Evolutionary conservation across 2,888 invertebrate genomes (phyloP), one percentile per base, ranked within the genome.

Genomic region (Phyllotreta striolata): DNA sequence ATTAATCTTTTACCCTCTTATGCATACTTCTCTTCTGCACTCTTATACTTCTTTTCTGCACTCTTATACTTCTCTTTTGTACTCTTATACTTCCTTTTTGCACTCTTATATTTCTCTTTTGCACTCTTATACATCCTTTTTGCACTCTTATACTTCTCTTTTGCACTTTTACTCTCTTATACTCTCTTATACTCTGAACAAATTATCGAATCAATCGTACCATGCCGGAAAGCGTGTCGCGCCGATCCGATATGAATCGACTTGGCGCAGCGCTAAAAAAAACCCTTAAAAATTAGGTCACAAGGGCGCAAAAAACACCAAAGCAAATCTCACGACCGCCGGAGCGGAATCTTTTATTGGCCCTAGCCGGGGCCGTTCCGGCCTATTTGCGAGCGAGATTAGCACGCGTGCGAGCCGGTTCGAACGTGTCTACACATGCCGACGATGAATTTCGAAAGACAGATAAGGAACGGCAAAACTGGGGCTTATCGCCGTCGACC

Each of bases 391-490:
- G n/a, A 44, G 44, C 39, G 60, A 66, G 60, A 63, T 54, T 60
- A 54, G 44, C 52, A 60, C 59, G 62, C 64, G 66, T 70, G 66
- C 67, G 66, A 70, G 63, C 63, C 61, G 34, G 64, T 68, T 63
- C 56, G 69, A 68, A 72, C 71, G 70, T 71, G 72, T 69, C 73
- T 54, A 55, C 62, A 71, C 72, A 73, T 73, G 66, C 68, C 63
- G 65, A 55, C 64, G 67, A 68, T 62, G 73, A 75, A 75, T 75
- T 76, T 76, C 72, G 57, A 54, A 62, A 39, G 63, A 52, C 63
- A 60, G 75, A 76, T 75, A 75, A 70, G 69, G 67, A 66, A 69
- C 67, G 69, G 70, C 67, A 63, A 64, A 68, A 71, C 69, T 69
- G 65, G 24, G 24, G 24, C 67, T 75, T 75, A 75, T 75, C 76